Base-by-base conservation (phyloP, 2,888 invertebrate species). In the Congeria kusceri region DNA sequence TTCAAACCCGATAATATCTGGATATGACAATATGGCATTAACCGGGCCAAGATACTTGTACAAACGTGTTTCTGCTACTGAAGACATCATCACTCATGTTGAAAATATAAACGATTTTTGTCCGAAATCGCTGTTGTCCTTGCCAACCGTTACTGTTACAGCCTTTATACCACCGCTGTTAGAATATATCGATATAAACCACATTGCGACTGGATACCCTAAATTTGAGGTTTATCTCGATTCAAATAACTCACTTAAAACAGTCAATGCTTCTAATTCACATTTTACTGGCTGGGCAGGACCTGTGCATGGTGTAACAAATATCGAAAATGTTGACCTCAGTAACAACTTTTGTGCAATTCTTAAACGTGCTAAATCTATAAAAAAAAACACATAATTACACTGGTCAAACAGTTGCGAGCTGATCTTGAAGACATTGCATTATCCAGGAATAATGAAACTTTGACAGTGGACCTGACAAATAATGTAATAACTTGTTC, bases 271-370 rank as follows among this genome's bases (percentile, higher is more conserved):
- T 7, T 63, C 69, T 15, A 7, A 29, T 4, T 78, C 69, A 2
- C 29, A 73, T 25, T 53, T 78, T n/a, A 59, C 63, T n/a, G 72
- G 78, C 25, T 78, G 73, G 78, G 73, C 72, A 20, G 78, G 78
- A n/a, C 78, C 78, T 0, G 29, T 78, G 0, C 39, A 56, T 59
- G 78, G 78, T 5, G 15, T 73, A 3, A 11, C 47, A 1, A 69
- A 69, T 20, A 23, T 78, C 20, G 65, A 69, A 65, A 27, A 56
- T 29, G 28, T 78, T 4, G n/a, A n/a, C n/a, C n/a, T n/a, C n/a
- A n/a, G n/a, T n/a, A n/a, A n/a, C n/a, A n/a, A n/a, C n/a, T n/a
- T 69, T 73, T 46, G 63, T 77, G 71, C 57, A n/a, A 23, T 18
- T 56, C 7, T 63, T 77, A 0, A 15, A 39, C 32, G 13, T 18